Conservation (phyloP, 2,797 vertebrate genomes). For the Brachyalestes nurse region DNA sequence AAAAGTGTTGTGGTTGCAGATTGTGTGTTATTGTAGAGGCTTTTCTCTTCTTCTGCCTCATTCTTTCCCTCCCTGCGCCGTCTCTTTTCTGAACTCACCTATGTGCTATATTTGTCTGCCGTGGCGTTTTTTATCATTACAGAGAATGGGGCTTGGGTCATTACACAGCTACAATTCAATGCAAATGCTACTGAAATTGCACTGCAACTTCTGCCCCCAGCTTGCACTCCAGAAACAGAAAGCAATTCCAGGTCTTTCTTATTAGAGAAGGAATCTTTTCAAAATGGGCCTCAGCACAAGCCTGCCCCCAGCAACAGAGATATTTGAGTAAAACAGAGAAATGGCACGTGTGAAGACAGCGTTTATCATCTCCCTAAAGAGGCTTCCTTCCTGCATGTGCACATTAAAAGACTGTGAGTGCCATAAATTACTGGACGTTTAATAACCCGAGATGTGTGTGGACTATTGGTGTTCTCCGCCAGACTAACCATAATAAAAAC, state of each 20-base stretch:
- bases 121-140: slow-evolving; percentile 57
- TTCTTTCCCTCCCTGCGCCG: slow-evolving; percentile 35
- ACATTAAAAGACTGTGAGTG: slow-evolving; percentile 21
- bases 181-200: slow-evolving; percentile 61
- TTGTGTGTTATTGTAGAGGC: slow-evolving; percentile 74
- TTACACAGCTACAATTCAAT: slow-evolving; percentile 61
- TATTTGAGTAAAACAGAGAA: background rate
- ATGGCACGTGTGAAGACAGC: background rate
- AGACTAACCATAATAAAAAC: background rate
- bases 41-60: slow-evolving; percentile 61
- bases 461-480: background rate
- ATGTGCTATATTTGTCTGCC: slow-evolving; percentile 63
- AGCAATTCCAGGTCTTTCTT: slow-evolving; percentile 36
- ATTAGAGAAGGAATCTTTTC: slow-evolving; percentile 47
- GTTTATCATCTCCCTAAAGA: slow-evolving; percentile 25
- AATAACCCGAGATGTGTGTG: slow-evolving; percentile 7
- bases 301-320: slow-evolving; percentile 45
- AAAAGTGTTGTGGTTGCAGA: slow-evolving; percentile 74
- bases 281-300: slow-evolving; percentile 24
- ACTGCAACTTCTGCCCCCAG: slow-evolving; percentile 33
- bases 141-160: slow-evolving; percentile 58
- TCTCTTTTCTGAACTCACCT: slow-evolving; percentile 57
- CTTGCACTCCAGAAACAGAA: slow-evolving; percentile 47
- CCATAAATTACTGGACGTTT: slow-evolving; percentile 13
- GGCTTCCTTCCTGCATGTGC: slow-evolving; percentile 1